Conservation (phyloP, 2,888 invertebrate genomes). For the Matsumyia berberina region DNA sequence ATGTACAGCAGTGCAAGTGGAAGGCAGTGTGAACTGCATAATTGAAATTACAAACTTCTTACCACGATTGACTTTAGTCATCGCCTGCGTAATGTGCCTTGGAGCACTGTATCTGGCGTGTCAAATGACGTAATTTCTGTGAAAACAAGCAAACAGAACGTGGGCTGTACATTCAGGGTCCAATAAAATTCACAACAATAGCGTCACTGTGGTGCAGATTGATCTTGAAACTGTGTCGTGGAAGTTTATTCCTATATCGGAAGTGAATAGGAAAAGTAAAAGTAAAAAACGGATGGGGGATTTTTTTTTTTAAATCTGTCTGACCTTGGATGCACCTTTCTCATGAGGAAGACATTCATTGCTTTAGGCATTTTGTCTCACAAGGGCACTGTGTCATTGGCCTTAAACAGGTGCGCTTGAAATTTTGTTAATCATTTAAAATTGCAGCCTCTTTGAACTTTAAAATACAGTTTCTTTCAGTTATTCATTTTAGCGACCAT, state of each 20-base stretch:
- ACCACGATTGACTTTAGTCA: conserved; percentile 8
- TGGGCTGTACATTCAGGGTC: conserved; percentile 52
- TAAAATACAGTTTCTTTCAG: no score
- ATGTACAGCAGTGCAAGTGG: neutral
- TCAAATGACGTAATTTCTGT: conserved; percentile 64
- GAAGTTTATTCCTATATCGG: conserved; percentile 61
- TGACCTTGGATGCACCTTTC: neutral
- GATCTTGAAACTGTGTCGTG: conserved; percentile 57
- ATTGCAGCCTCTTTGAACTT: no score
- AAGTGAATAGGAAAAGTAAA: conserved; percentile 7
- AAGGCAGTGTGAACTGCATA: neutral
- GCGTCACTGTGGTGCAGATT: conserved; percentile 51
- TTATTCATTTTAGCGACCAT: no score
- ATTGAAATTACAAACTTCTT: conserved; percentile 36
- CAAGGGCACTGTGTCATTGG: no score
- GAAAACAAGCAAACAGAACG: conserved; percentile 30
- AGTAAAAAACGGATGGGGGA: conserved; percentile 12
- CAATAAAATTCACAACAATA: conserved; percentile 35
- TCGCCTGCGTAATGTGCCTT: conserved; percentile 37
- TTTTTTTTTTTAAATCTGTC: neutral
- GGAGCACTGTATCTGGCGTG: conserved; percentile 63
- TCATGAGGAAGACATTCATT: no score
- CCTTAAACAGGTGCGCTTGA: no score
- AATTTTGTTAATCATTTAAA: no score
- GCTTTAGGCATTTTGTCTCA: no score